phyloP scores from a whole-genome alignment of 2,888 invertebrate genomes.

The Hypomecis punctinalis region DNA sequence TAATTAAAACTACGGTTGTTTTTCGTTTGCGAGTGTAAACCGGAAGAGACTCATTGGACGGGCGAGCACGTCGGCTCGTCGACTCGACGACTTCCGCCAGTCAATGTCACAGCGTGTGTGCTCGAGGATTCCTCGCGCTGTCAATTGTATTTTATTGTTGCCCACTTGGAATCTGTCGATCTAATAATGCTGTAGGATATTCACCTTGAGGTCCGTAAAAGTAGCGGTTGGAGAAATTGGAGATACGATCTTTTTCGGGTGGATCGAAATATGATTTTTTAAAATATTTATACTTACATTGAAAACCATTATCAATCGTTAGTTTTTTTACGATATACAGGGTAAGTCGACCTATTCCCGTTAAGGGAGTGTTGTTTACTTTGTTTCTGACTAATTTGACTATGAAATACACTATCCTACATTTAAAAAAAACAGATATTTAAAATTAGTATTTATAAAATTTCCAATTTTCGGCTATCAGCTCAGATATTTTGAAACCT shows the following conservation, averaged over 20 bases:
- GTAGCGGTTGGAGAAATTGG: neutral
- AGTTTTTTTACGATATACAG: too few relatives aligned
- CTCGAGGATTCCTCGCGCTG: slow-evolving; percentile 40
- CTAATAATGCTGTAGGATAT: slow-evolving; percentile 19
- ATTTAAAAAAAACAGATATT: too few relatives aligned
- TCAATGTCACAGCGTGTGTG: slow-evolving; percentile 58
- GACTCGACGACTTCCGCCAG: slow-evolving; percentile 63
- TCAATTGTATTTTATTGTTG: slow-evolving; percentile 45
- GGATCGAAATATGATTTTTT: neutral
- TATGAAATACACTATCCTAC: too few relatives aligned
- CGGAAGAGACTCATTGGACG: slow-evolving; percentile 72
- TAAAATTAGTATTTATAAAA: too few relatives aligned
- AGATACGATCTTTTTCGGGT: neutral
- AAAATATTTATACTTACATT: too few relatives aligned
- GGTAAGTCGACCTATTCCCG: too few relatives aligned
- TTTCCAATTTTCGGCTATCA: too few relatives aligned
- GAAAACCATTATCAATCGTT: too few relatives aligned
- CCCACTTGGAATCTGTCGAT: slow-evolving; percentile 21
- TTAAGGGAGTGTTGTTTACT: too few relatives aligned
- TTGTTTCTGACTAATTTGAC: too few relatives aligned
- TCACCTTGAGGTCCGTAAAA: slow-evolving; percentile 15
- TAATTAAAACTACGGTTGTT: slow-evolving; percentile 39
- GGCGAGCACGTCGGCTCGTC: slow-evolving; percentile 65
- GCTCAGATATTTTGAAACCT: too few relatives aligned
- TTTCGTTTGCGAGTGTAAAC: slow-evolving; percentile 39